Conservation (phyloP, 2,888 invertebrate genomes). For the Dermolepida albohirtum region DNA sequence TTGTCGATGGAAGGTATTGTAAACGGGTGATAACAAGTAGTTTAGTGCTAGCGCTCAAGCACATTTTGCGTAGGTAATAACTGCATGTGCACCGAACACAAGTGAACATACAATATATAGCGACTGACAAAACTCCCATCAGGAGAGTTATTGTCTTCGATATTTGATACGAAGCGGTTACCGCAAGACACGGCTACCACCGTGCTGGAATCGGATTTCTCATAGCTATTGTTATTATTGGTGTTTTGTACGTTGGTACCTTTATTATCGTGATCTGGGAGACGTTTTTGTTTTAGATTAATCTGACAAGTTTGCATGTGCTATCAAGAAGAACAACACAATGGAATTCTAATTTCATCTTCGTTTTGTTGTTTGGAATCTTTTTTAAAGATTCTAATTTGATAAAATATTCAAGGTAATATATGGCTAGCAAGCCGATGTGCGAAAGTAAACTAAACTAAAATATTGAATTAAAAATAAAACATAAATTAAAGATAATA, state of each 20-base stretch:
- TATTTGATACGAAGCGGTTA: constrained; percentile 36
- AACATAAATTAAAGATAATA: too few species aligned
- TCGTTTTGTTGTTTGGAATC: too few species aligned
- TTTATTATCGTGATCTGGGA: constrained; percentile 15
- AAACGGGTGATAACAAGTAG: constrained; percentile 48
- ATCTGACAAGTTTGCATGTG: constrained; percentile 8
- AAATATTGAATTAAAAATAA: neutral
- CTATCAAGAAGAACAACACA: too few species aligned
- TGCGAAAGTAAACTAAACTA: neutral
- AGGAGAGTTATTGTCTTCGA: constrained; percentile 33
- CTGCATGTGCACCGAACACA: constrained; percentile 7
- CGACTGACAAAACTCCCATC: constrained; percentile 28
- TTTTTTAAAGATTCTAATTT: too few species aligned
- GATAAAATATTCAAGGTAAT: too few species aligned
- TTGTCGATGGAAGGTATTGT: constrained; percentile 49
- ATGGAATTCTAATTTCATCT: too few species aligned
- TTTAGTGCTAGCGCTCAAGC: constrained; percentile 45
- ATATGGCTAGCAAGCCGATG: neutral
- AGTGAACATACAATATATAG: constrained; percentile 4
- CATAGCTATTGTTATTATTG: constrained; percentile 22
- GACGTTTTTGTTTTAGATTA: neutral
- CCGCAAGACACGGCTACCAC: constrained; percentile 31
- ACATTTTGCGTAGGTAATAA: constrained; percentile 43
- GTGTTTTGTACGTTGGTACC: neutral
- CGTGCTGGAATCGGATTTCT: constrained; percentile 22